Conservation (phyloP, 2,113 vertebrate species). For the Pan paniscus region DNA sequence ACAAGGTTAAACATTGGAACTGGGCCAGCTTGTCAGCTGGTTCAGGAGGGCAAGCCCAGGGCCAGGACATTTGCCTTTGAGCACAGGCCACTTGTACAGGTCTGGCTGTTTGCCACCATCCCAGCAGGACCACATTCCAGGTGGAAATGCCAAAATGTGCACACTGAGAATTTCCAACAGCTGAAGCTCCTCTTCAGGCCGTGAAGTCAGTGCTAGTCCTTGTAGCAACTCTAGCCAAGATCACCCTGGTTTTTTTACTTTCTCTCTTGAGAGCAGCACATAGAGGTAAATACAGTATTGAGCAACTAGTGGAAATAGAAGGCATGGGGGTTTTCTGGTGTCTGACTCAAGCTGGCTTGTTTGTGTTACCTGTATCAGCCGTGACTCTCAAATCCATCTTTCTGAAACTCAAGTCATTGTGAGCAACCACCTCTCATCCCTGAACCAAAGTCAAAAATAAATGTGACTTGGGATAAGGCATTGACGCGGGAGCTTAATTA, state of each 20-base stretch:
- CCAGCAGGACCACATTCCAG: neutral
- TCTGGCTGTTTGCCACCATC: neutral
- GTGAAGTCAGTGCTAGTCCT: neutral
- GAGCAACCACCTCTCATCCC: neutral
- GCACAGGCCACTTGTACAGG: neutral
- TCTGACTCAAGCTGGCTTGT: constrained; percentile 7
- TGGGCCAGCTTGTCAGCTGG: neutral
- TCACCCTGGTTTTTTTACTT: constrained; percentile 33
- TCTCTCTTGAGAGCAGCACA: constrained; percentile 8
- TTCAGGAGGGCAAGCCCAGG: neutral
- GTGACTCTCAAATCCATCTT: neutral
- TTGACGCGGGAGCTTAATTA: accelerated
- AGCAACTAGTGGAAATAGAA: neutral
- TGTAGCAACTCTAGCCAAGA: neutral
- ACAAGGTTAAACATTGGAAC: neutral
- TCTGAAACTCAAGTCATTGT: constrained; percentile 14
- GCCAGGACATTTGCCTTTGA: neutral
- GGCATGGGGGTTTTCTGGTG: neutral
- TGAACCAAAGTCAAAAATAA: constrained; percentile 17
- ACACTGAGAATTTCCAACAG: constrained; percentile 38
- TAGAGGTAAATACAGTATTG: constrained; percentile 50
- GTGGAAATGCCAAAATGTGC: constrained; percentile 28
- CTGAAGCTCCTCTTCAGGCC: neutral
- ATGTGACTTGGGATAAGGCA: neutral
- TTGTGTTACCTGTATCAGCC: neutral